A percentile compares a stretch with the other conserved stretches of the same genome.
Evolutionary conservation across 2,797 vertebrate genomes (phyloP).

Genomic region (Hafferia zeledoni): DNA sequence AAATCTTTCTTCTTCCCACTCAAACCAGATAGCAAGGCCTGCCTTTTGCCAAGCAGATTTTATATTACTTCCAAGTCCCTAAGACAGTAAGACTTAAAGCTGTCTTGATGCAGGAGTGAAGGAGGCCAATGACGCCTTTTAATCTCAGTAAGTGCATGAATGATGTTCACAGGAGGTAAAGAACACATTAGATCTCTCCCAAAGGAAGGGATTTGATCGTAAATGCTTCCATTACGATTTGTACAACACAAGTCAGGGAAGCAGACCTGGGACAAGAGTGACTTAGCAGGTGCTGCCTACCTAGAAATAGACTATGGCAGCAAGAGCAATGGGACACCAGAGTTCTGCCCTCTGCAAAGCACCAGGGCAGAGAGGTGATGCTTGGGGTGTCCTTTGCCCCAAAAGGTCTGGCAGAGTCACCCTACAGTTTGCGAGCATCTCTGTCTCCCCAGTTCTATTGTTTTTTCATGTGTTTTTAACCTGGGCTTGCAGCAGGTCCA

Average conservation of each 20-base stretch:
- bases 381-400: not conserved
- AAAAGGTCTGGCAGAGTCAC: not conserved
- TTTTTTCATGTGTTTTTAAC: not conserved
- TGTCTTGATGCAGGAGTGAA: fast-evolving
- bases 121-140: not conserved
- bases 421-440: not conserved
- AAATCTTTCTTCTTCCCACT: constrained; percentile 5
- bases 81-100: not conserved
- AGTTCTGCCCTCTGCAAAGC: not conserved
- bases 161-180: not conserved
- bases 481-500: not conserved
- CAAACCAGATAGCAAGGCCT: not conserved
- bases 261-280: not conserved
- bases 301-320: not conserved
- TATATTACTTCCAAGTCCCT: not conserved
- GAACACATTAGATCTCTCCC: not conserved
- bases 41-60: not conserved
- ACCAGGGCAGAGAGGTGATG: not conserved
- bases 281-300: not conserved
- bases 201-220: not conserved
- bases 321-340: not conserved
- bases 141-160: not conserved
- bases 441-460: not conserved
- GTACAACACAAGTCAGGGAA: not conserved
- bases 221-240: not conserved